A percentile compares a stretch with the other conserved stretches of the same genome.
These are phyloP conservation scores for Molossus alvarezi DNA, from an alignment of 2,797 vertebrate genomes.

Conservation along the genomic window DNA sequence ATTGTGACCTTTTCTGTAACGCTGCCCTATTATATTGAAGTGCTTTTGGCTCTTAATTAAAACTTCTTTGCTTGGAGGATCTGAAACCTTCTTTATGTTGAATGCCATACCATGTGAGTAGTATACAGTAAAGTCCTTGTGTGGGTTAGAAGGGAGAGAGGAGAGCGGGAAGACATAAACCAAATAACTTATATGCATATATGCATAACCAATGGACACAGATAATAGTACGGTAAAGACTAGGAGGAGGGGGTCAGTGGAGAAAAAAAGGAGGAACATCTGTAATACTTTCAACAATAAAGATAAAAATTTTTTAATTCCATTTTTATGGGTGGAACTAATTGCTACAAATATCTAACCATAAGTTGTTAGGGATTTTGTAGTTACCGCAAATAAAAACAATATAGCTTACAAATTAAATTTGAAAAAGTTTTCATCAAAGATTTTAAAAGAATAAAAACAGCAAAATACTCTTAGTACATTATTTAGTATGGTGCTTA, in stretches of 20 bases:
- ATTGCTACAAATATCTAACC: conserved; percentile 1
- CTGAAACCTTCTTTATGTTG: conserved; percentile 5
- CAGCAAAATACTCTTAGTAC: background rate
- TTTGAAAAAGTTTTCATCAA: conserved; percentile 43
- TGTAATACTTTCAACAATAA: too few relatives aligned
- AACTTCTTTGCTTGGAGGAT: conserved; percentile 48
- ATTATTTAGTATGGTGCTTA: conserved; percentile 60
- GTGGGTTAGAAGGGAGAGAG: conserved; percentile 5
- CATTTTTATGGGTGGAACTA: conserved; percentile 29
- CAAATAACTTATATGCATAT: too few relatives aligned
- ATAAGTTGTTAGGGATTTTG: background rate
- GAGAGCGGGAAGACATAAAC: too few relatives aligned
- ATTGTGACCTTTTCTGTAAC: conserved; percentile 34
- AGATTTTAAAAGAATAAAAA: conserved; percentile 63
- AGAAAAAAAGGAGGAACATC: too few relatives aligned
- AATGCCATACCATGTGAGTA: conserved; percentile 13
- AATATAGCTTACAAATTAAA: conserved; percentile 27
- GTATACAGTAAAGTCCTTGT: conserved; percentile 10
- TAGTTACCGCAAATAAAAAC: background rate
- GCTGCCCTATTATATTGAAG: background rate
- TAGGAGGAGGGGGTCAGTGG: too few relatives aligned
- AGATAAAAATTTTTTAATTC: background rate
- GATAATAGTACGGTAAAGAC: too few relatives aligned
- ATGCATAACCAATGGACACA: too few relatives aligned
- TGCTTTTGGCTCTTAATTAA: conserved; percentile 59